Conservation (phyloP, 1,140 invertebrate genomes). For the Sipha flava region DNA sequence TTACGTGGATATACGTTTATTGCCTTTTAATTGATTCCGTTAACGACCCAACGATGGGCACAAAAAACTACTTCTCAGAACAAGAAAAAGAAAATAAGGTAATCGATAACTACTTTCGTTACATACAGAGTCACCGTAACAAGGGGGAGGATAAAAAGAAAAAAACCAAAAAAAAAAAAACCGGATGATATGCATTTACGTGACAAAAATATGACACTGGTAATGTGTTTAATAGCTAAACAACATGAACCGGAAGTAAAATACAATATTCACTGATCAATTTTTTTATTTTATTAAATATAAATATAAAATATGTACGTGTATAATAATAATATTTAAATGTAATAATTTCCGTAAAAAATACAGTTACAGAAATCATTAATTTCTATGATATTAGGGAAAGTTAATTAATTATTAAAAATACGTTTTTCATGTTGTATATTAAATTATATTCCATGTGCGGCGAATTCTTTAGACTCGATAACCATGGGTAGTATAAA, state of each 20-base stretch:
- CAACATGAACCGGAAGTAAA: background rate
- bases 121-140: background rate
- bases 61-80: background rate
- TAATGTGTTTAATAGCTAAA: slow-evolving; percentile 4
- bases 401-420: background rate
- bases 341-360: background rate
- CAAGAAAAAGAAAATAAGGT: background rate
- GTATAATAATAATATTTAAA: background rate
- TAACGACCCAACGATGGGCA: background rate
- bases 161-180: slow-evolving; percentile 13
- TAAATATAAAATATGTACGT: too few relatives aligned
- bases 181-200: slow-evolving; percentile 21
- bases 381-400: background rate
- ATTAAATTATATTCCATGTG: too few relatives aligned
- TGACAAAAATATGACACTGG: slow-evolving; percentile 1
- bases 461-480: background rate
- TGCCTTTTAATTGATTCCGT: slow-evolving; percentile 12
- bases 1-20: background rate
- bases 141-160: background rate
- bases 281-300: background rate
- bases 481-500: background rate
- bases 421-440: background rate
- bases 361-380: background rate
- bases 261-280: background rate
- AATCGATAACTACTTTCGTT: background rate